Evolutionary conservation across 2,113 vertebrate genomes (phyloP).

Genomic region (Brachionichthys hirsutus): DNA sequence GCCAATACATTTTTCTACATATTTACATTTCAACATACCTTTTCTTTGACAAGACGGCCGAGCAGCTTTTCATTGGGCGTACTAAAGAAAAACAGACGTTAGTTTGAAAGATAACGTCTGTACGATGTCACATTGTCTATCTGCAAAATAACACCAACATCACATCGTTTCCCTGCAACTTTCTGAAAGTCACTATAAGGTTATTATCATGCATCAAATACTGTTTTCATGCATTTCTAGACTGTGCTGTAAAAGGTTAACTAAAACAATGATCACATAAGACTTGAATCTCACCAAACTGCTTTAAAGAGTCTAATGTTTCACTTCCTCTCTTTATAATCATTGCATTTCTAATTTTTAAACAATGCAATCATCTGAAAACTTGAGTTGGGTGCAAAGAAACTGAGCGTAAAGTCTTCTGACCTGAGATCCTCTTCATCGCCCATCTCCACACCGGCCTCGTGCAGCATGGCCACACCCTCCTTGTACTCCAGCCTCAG

Average conservation of each 20-base stretch:
- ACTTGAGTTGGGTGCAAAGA: no score
- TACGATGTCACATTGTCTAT: not conserved
- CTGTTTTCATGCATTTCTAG: not conserved
- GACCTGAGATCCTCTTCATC: constrained; percentile 98
- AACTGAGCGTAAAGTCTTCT: constrained; percentile 7
- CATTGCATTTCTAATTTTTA: no score
- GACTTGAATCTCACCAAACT: not conserved
- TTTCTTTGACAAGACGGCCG: constrained; percentile 95
- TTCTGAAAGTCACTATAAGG: not conserved
- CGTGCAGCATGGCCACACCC: constrained; percentile 89
- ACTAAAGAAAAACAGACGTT: constrained; percentile 67
- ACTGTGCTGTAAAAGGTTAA: not conserved
- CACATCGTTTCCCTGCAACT: not conserved
- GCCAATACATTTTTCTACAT: not conserved
- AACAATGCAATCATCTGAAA: no score
- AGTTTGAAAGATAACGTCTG: not conserved
- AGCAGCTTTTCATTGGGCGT: constrained; percentile 98
- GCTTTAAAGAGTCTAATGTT: not conserved
- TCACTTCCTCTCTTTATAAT: constrained; percentile 12
- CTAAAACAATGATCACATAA: not conserved
- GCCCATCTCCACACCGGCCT: constrained; percentile 95
- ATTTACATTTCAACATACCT: constrained; percentile 76
- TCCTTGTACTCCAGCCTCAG: constrained; percentile 92
- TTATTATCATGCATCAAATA: not conserved
- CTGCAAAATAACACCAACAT: no score